phyloP scores from a whole-genome alignment of 1,140 invertebrate genomes.

The Zaprionus ghesquierei region DNA sequence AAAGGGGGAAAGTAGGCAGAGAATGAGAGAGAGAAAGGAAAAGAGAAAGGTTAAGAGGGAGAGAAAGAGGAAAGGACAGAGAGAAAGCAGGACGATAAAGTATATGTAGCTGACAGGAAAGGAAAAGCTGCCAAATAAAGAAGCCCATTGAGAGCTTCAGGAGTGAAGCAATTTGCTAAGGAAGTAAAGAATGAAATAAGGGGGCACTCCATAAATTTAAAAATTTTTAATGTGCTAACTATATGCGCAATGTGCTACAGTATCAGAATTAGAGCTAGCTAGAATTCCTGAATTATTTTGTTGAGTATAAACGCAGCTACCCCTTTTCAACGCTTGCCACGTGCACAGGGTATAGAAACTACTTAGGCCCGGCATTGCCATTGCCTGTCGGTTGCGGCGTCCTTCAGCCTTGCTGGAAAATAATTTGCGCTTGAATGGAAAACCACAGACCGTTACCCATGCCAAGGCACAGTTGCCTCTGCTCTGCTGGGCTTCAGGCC shows the following conservation, averaged over 20 bases:
- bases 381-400: conserved; percentile 6
- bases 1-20: neutral
- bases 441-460: conserved; percentile 26
- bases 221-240: too few relatives aligned
- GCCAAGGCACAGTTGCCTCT: neutral
- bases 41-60: too few relatives aligned
- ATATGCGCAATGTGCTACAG: neutral
- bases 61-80: neutral
- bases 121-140: conserved; percentile 38
- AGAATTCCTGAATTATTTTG: neutral
- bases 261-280: neutral
- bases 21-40: too few relatives aligned
- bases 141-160: conserved; percentile 8
- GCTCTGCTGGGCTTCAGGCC: neutral
- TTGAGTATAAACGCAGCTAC: neutral
- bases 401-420: conserved; percentile 59
- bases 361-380: conserved; percentile 12
- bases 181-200: too few relatives aligned
- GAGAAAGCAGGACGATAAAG: neutral
- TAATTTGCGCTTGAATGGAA: conserved; percentile 64
- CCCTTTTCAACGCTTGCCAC: neutral
- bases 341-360: conserved; percentile 7
- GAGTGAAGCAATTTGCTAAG: neutral
- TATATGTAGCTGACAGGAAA: neutral
- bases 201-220: too few relatives aligned